A percentile compares a stretch with the other conserved stretches of the same genome.
phyloP scores from a whole-genome alignment of 2,888 invertebrate genomes.

The Melolontha melolontha region DNA sequence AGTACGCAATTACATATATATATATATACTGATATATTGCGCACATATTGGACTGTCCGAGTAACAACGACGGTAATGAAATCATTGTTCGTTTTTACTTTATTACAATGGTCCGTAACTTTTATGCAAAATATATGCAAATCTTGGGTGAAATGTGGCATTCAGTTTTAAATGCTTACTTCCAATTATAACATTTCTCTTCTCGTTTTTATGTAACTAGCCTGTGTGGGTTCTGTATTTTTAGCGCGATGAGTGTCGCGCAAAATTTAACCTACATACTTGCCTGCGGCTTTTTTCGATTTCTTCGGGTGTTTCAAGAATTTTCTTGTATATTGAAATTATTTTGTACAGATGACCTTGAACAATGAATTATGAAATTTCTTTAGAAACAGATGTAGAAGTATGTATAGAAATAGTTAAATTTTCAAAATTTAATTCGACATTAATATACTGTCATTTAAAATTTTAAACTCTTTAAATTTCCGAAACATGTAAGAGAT shows the following conservation, averaged over 20 bases:
- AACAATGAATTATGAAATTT: no score
- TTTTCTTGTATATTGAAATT: no score
- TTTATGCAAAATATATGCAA: conserved; percentile 37
- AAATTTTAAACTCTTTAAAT: no score
- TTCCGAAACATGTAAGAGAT: no score
- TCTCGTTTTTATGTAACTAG: conserved; percentile 3
- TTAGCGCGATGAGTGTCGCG: neutral
- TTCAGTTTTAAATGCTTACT: neutral
- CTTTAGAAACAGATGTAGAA: no score
- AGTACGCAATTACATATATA: conserved; percentile 48
- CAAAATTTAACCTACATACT: conserved; percentile 8
- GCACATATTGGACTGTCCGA: conserved; percentile 19
- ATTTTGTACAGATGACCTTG: no score
- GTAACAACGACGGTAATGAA: conserved; percentile 45
- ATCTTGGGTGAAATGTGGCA: neutral
- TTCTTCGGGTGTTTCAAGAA: no score
- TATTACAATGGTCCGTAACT: conserved; percentile 26
- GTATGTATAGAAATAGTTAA: no score
- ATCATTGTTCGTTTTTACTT: conserved; percentile 49
- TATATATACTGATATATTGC: conserved; percentile 25
- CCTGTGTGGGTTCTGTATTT: neutral
- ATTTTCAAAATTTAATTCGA: no score
- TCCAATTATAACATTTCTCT: conserved; percentile 21
- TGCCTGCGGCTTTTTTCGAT: neutral
- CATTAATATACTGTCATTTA: no score